Percentiles rank a stretch among this genome's conserved stretches.
phyloP scores from a whole-genome alignment of 2,888 invertebrate species.

The Petrolisthes cinctipes region DNA sequence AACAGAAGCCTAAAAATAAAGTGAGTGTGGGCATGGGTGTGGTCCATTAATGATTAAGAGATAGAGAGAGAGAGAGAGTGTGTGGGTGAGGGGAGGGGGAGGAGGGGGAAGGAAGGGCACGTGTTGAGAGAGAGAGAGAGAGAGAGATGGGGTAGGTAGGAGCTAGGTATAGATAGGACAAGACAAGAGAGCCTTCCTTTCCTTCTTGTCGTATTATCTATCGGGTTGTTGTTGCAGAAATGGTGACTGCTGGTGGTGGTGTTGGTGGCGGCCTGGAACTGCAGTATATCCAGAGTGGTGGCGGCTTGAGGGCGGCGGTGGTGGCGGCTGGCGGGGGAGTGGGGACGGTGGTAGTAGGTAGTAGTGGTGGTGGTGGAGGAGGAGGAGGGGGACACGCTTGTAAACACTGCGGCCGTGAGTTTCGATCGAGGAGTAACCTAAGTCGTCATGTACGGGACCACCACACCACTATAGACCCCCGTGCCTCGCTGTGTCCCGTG shows the following conservation, averaged over 20 bases:
- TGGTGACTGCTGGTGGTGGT: constrained; percentile 31
- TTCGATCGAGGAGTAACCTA: constrained; percentile 59
- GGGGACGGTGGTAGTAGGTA: background rate
- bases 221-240: constrained; percentile 57
- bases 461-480: constrained; percentile 57
- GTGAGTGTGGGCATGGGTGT: too few relatives aligned
- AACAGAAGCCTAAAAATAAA: too few relatives aligned
- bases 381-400: constrained; percentile 45
- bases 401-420: constrained; percentile 54
- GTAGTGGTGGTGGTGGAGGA: too few relatives aligned
- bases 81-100: constrained; percentile 8
- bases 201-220: constrained; percentile 12
- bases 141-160: constrained; percentile 2
- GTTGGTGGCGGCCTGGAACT: background rate
- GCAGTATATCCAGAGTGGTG: constrained; percentile 21
- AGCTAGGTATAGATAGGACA: background rate
- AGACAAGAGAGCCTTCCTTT: background rate
- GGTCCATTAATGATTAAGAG: too few relatives aligned
- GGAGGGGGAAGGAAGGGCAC: background rate
- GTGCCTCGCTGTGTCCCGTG: constrained; percentile 58
- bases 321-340: constrained; percentile 3
- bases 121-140: background rate
- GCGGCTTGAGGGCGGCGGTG: constrained; percentile 15
- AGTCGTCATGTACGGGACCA: constrained; percentile 62
- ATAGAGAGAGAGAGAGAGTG: background rate